Base-by-base conservation (phyloP, 2,797 vertebrate species). In the Loriculus beryllinus region DNA sequence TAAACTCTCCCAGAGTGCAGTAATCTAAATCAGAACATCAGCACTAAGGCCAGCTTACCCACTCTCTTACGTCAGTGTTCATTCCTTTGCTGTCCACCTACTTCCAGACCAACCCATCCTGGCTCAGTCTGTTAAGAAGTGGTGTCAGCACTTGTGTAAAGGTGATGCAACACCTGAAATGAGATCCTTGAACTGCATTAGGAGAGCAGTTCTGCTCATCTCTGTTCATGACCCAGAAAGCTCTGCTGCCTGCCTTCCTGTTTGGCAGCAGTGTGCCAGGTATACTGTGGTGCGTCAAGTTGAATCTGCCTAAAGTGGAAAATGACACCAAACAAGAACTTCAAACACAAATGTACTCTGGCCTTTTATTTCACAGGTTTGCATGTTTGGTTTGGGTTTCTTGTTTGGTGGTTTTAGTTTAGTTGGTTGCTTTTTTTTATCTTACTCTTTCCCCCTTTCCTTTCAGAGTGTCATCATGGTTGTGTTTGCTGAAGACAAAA, bases 401-500 rank as follows among this genome's bases (percentile, higher is more conserved):
- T 29, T 48, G 35, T 16, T 35, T 26, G 31, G 37, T 6, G 2
- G 15, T 33, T 42, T 45, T 26, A 35, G 33, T 35, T 35, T 35
- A 33, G 33, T 14, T 57, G 40, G 14, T 48, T 33, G 19, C 28
- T 21, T 77, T 52, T 7, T 65, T 28, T 29, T 20, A 39, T 31
- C 31, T 20, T 67, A 13, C 14, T 28, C 14, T 45, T 26, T 63
- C 5, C 2, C 10, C 45, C 5, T 63, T 14, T 85, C 28, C 33
- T 84, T 77, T 76, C 91, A 99, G 99, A 99, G 99, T 52, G 99
- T 99, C 35, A 99, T 99, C 97, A 99, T 99, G 99, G 99, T 99
- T 20, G 99, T 99, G 93, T 99, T 99, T 82, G 99, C 99, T 35
- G 99, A 99, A 94, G 99, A 99, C 97, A 99, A 99, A 97, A 99